phyloP scores from a whole-genome alignment of 1,140 invertebrate genomes.

The Aporrectodea caliginosa region DNA sequence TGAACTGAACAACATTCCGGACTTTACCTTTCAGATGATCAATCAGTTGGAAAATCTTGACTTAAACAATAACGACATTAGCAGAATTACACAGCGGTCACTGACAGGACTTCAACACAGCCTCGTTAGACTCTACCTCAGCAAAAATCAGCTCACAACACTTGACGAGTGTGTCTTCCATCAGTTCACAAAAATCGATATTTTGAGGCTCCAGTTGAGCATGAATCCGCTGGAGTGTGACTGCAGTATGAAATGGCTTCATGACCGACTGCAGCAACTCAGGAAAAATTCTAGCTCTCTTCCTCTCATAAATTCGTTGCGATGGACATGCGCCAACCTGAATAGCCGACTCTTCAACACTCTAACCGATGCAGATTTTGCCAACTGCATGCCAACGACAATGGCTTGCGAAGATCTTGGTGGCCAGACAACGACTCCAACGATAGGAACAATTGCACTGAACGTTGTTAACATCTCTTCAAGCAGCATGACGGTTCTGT shows the following conservation, averaged over 20 bases:
- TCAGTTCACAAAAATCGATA: conserved; percentile 8
- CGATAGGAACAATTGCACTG: not conserved
- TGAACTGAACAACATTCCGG: conserved; percentile 10
- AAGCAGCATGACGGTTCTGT: too few relatives aligned
- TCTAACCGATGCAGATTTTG: conserved; percentile 13
- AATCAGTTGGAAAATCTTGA: not conserved
- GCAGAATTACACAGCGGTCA: conserved; percentile 1
- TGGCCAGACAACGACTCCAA: not conserved
- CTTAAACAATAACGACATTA: conserved; percentile 10
- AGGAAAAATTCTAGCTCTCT: too few relatives aligned
- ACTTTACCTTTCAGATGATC: conserved; percentile 4
- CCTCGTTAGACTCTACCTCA: not conserved
- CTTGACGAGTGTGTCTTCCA: conserved; percentile 20
- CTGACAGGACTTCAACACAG: conserved; percentile 7
- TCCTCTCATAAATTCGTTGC: not conserved
- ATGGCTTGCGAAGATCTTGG: conserved; percentile 1
- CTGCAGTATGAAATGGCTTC: conserved; percentile 14
- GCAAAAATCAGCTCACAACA: conserved; percentile 4
- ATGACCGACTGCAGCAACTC: not conserved
- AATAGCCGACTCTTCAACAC: not conserved
- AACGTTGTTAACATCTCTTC: too few relatives aligned
- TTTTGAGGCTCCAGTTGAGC: conserved; percentile 1
- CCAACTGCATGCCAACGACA: not conserved
- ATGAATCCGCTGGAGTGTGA: conserved; percentile 12
- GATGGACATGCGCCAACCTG: conserved; percentile 15